Base-by-base conservation (phyloP, 1,140 invertebrate species). In the Drosophila obscura region DNA sequence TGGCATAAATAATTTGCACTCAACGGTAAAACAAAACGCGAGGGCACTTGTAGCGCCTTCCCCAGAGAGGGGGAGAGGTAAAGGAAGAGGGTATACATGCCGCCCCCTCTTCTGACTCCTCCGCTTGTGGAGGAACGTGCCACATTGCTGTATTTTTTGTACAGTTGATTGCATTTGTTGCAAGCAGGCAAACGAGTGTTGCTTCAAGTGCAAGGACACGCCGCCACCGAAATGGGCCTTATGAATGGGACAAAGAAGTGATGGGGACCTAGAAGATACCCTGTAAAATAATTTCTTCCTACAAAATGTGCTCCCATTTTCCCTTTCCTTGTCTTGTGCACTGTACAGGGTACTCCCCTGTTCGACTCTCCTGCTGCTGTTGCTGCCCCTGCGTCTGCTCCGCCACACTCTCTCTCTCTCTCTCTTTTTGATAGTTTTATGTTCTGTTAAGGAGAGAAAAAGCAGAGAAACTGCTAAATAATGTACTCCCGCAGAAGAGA, bases 1-100 rank as follows among this genome's bases (percentile, higher is more conserved):
- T 84, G 81, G 81, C 81, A 84, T 81, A 85, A 84, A 84, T 85
- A 85, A 84, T 84, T 84, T 84, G 81, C 81, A 85, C 77, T 85
- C 81, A 69, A 68, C 68, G 64, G 59, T 80, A 60, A 69, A 77
- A 83, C 73, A 79, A 85, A 81, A 77, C 64, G 72, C 78, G 58
- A 69, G 35, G 67, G 81, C 81, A 85, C 77, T 80, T 84, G 81
- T 84, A 63, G 73, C 73, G 63, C 73, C 67, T 76, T 58, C 53
- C 52, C 71, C 51, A 16, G 9, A 11, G 35, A 45, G 5, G 11
- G 5, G 9, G 9, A 0, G 51, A 8, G 41, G 28, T 26, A 28
- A 13, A 9, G 15, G 19, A 16, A 26, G 24, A 8, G 31, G 2
- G 0, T 2, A 2, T 31, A 28, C 64, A 55, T 75, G 51, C 68